Percentiles rank a stretch among this genome's conserved stretches.
phyloP scores from a whole-genome alignment of 2,888 invertebrate species.

The Volucella inanis region DNA sequence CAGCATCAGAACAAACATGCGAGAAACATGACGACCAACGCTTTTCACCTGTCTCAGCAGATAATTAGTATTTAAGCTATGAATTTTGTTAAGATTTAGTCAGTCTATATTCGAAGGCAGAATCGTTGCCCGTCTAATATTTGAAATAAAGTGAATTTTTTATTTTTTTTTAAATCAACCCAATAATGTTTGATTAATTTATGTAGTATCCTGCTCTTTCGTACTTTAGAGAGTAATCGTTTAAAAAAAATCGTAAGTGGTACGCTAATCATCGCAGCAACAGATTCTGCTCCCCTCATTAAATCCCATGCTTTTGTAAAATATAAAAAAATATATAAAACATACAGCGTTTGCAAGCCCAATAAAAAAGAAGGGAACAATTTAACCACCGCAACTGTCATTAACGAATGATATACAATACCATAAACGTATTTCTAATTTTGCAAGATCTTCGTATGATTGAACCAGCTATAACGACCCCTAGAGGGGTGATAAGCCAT shows the following conservation, averaged over 20 bases:
- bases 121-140: no score
- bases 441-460: slow-evolving; percentile 81
- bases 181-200: no score
- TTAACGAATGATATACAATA: no score
- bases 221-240: slow-evolving; percentile 88
- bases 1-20: no score
- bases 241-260: slow-evolving; percentile 94
- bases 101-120: no score
- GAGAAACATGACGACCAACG: no score
- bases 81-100: no score
- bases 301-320: slow-evolving; percentile 95
- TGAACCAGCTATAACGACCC: slow-evolving; percentile 86
- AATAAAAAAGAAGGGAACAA: slow-evolving; percentile 92
- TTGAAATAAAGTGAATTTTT: no score
- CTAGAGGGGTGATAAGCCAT: slow-evolving; percentile 93
- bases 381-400: slow-evolving; percentile 87
- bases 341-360: slow-evolving; percentile 92
- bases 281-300: slow-evolving; percentile 92
- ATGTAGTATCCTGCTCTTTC: slow-evolving; percentile 91
- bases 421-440: slow-evolving; percentile 81
- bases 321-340: slow-evolving; percentile 92
- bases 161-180: no score
- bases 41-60: no score
- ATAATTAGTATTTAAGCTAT: no score
- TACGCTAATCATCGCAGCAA: slow-evolving; percentile 93